Conservation (phyloP, 2,797 vertebrate genomes). For the Eremophila alpestris region DNA sequence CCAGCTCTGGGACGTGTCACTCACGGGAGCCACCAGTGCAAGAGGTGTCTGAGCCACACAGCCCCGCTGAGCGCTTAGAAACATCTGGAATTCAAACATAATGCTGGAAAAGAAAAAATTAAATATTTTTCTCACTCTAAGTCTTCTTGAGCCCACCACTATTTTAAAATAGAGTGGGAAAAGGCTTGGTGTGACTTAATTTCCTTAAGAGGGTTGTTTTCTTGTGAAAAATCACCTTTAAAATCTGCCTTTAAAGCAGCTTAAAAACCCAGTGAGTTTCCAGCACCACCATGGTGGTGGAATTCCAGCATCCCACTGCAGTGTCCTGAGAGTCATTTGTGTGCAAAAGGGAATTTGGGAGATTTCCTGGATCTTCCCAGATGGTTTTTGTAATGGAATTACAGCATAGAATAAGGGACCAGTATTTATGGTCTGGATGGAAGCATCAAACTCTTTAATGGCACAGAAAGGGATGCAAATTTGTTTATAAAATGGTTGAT, state of each 20-base stretch:
- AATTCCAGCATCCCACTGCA: neutral
- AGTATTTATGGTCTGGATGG: neutral
- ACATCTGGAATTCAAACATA: neutral
- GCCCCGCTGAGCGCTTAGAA: accelerated
- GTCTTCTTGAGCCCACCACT: accelerated
- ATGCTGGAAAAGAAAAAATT: neutral
- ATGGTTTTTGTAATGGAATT: neutral
- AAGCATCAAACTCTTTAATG: neutral
- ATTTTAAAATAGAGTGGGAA: neutral
- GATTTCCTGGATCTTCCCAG: neutral
- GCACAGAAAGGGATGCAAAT: neutral
- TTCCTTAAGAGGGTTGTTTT: neutral
- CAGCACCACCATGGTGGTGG: accelerated
- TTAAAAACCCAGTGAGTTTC: accelerated
- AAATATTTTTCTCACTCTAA: accelerated
- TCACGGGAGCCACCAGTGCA: accelerated
- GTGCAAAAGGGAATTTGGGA: neutral
- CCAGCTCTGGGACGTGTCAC: accelerated
- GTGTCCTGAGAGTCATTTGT: accelerated
- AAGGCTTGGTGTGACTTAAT: neutral
- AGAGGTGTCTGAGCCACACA: neutral
- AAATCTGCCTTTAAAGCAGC: neutral
- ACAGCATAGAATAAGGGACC: neutral
- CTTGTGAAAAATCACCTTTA: neutral
- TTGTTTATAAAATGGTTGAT: neutral